These are phyloP conservation scores for Mythimna vitellina DNA, from an alignment of 2,888 invertebrate species.

Conservation along the genomic window DNA sequence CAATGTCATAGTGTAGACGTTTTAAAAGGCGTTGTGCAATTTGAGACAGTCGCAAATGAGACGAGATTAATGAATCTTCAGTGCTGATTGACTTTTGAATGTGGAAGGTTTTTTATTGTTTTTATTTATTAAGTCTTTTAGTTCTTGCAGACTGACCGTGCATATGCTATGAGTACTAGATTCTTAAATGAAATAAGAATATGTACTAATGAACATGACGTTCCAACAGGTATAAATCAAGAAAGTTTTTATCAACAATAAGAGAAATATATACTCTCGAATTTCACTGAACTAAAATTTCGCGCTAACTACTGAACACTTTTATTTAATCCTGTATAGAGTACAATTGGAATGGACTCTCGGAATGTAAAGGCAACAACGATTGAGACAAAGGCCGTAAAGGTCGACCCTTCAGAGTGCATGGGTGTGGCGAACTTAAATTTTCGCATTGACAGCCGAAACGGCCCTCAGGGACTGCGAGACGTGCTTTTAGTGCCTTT, in stretches of 20 bases:
- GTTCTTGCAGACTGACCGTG: not conserved
- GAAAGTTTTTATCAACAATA: constrained; percentile 2
- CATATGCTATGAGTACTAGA: constrained; percentile 23
- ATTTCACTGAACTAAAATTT: constrained; percentile 43
- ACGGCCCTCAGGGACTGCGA: constrained; percentile 87
- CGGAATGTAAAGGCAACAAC: constrained; percentile 76
- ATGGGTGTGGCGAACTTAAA: constrained; percentile 90
- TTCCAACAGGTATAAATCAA: not conserved
- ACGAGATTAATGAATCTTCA: constrained; percentile 56
- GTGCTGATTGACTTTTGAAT: constrained; percentile 50
- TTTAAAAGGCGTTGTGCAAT: constrained; percentile 48
- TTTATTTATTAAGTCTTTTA: constrained; percentile 30
- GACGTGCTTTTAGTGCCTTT: constrained; percentile 90
- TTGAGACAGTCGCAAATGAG: constrained; percentile 54
- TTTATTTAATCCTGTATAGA: constrained; percentile 60
- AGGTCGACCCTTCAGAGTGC: constrained; percentile 89
- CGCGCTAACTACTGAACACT: constrained; percentile 54
- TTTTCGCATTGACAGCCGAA: constrained; percentile 90
- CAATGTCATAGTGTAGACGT: constrained; percentile 50
- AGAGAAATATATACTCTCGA: not conserved
- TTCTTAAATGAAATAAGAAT: constrained; percentile 30
- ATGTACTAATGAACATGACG: constrained; percentile 40
- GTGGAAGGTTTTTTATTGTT: constrained; percentile 28
- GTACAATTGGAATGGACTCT: constrained; percentile 54
- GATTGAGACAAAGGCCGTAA: constrained; percentile 88